Conservation (phyloP, 1,140 invertebrate genomes). For the Liolophura sinensis region DNA sequence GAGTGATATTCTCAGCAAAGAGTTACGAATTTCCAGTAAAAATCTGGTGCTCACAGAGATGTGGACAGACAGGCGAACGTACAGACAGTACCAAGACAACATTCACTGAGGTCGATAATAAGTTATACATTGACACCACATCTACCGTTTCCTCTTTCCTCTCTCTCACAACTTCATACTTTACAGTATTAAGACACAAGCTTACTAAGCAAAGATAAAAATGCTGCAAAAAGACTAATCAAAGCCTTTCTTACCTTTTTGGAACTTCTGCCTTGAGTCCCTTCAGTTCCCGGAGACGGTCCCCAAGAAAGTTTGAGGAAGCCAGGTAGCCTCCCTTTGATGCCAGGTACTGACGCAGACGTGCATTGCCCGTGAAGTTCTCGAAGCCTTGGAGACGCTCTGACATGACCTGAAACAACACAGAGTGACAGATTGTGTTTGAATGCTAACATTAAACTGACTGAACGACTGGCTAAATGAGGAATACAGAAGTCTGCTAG, state of each 20-base stretch:
- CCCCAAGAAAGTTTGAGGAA: constrained; percentile 39
- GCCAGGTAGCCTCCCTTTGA: constrained; percentile 42
- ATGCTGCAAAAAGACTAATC: too few relatives aligned
- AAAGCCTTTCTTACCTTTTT: background rate
- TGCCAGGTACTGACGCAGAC: constrained; percentile 43
- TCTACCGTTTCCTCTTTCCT: background rate
- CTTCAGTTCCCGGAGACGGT: constrained; percentile 45
- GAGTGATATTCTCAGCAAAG: too few relatives aligned
- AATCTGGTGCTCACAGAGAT: too few relatives aligned
- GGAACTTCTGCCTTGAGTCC: constrained; percentile 17
- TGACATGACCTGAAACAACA: constrained; percentile 29
- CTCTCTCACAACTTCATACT: background rate
- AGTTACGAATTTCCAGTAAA: too few relatives aligned
- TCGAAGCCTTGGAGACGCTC: constrained; percentile 41
- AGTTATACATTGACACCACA: constrained; percentile 2
- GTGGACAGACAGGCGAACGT: too few relatives aligned
- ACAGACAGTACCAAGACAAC: too few relatives aligned
- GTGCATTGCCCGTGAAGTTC: constrained; percentile 38
- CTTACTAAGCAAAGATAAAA: too few relatives aligned
- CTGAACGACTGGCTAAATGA: background rate
- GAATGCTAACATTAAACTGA: too few relatives aligned
- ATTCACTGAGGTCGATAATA: too few relatives aligned
- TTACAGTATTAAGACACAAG: too few relatives aligned
- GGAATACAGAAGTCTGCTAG: background rate
- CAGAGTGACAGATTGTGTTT: background rate